These are phyloP conservation scores for Leptosomus discolor DNA, from an alignment of 2,113 vertebrate genomes.

Conservation along the genomic window DNA sequence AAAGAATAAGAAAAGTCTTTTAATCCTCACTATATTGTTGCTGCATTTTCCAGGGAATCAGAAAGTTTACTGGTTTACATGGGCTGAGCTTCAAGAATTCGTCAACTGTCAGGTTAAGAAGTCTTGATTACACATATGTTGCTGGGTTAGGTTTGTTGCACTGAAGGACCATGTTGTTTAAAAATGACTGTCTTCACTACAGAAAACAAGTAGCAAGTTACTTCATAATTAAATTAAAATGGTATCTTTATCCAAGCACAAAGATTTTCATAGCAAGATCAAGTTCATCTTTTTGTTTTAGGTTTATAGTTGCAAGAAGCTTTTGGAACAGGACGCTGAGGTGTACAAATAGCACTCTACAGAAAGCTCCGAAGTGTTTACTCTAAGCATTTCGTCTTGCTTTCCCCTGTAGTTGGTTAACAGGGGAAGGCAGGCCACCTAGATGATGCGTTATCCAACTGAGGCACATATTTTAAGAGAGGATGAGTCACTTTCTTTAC, in stretches of 20 bases:
- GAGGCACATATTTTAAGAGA: neutral
- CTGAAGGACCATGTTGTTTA: neutral
- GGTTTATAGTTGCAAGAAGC: neutral
- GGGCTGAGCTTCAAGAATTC: neutral
- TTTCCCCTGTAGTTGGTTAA: neutral
- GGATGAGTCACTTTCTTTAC: neutral
- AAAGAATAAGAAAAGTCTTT: neutral
- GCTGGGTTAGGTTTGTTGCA: neutral
- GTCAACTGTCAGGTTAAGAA: neutral
- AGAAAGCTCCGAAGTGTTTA: neutral
- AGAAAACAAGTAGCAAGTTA: neutral
- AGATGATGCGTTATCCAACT: neutral
- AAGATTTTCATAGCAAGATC: neutral
- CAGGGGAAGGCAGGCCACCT: accelerated
- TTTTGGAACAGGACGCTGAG: neutral
- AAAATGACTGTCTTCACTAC: neutral
- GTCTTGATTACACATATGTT: neutral
- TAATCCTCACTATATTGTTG: neutral
- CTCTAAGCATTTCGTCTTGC: neutral
- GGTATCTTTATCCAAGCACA: neutral
- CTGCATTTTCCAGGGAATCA: neutral
- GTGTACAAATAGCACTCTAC: neutral
- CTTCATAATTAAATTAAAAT: neutral
- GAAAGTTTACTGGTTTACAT: neutral
- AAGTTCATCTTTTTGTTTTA: neutral